Evolutionary conservation across 2,888 invertebrate species (phyloP).

Genomic region (Plusia festucae): DNA sequence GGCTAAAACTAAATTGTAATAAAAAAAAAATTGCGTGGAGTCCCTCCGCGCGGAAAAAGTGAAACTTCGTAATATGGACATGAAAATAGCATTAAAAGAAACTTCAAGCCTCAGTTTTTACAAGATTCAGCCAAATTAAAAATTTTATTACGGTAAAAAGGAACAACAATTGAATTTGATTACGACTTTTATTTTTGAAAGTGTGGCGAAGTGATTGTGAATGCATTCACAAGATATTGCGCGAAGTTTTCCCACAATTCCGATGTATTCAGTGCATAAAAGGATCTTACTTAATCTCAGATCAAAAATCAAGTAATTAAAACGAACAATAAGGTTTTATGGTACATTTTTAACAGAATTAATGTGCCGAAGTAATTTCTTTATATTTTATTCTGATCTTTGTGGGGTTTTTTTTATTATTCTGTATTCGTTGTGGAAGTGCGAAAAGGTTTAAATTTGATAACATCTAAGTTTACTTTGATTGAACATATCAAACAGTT

Average conservation of each 20-base stretch:
- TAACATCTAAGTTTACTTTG: background rate
- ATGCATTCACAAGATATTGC: constrained; percentile 31
- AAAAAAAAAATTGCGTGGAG: no score
- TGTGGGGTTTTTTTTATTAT: background rate
- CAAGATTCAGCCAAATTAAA: background rate
- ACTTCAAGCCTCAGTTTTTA: background rate
- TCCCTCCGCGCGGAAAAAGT: no score
- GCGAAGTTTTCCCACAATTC: constrained; percentile 54
- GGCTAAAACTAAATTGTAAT: no score
- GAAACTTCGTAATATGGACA: no score
- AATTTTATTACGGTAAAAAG: background rate
- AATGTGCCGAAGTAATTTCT: constrained; percentile 15
- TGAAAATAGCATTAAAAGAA: no score
- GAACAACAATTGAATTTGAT: constrained; percentile 22
- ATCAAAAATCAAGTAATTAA: constrained; percentile 36
- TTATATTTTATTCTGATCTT: background rate
- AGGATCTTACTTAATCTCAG: constrained; percentile 52
- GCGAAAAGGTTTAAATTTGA: background rate
- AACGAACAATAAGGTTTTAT: constrained; percentile 24
- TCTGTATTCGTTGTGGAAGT: background rate
- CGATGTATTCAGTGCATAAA: constrained; percentile 37
- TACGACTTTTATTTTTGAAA: constrained; percentile 15
- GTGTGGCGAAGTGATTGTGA: constrained; percentile 6
- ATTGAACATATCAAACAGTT: background rate
- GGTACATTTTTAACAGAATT: constrained; percentile 15